Evolutionary conservation across 2,113 vertebrate species (phyloP), one percentile per base, ranked within the genome.

Genomic region (pig (Sus scrofa)): DNA sequence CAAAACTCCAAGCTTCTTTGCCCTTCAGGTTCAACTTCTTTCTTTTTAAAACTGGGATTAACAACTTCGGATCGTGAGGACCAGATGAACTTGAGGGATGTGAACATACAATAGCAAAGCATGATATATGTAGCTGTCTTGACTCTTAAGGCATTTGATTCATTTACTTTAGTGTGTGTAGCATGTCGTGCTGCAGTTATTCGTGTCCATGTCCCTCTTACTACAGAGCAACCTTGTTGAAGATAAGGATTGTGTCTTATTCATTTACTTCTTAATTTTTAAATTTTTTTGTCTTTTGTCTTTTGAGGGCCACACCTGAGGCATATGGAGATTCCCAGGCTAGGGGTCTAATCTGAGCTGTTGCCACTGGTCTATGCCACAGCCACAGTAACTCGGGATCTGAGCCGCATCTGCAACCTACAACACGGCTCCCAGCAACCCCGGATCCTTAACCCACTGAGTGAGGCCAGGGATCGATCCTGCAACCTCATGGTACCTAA

Each of bases 21-120:
- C 58, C 52, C 37, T 79, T 84, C 39, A 58, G n/a, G 14, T 89
- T 63, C 44, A 58, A 62, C 15, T 37, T 67, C 65, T 86, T 83
- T 50, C 19, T 82, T 92, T 95, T 70, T 81, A 70, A 94, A 91
- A 92, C 39, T 70, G 52, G 60, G 39, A 27, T 86, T 86, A 65
- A 68, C 67, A 54, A 77, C 34, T 83, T 86, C 13, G 10, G 70
- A n/a, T 39, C 22, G 1, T 77, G 73, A 88, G 27, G 56, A 30
- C 26, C 58, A 75, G 30, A 56, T 84, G 86, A n/a, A 92, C 52
- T 30, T 30, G 60, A 75, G 44, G 32, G 68, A 56, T 81, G 84
- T 73, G 58, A 16, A 34, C 27, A 14, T 44, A 74, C 4, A 54
- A 54, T 13, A 30, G 18, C 65, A 93, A 84, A 85, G 32, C 22